Evolutionary conservation across 2,888 invertebrate species (phyloP).

Genomic region (Drosophila demipolita): DNA sequence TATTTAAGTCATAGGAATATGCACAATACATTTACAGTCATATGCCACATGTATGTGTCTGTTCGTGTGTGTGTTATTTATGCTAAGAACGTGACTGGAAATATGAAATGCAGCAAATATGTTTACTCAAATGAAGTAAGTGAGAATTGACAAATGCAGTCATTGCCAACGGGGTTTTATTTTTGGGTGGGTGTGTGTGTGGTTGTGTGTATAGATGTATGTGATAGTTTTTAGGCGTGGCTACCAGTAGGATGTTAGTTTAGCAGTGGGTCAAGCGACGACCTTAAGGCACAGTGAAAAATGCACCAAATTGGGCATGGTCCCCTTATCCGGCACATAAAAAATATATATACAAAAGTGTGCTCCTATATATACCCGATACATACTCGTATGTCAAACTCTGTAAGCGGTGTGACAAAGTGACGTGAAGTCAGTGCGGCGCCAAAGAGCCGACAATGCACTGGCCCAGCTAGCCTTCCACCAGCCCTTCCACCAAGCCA

Average conservation of each 20-base stretch:
- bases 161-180: constrained; percentile 12
- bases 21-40: constrained; percentile 20
- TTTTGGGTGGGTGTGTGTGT: constrained; percentile 3
- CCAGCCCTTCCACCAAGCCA: constrained; percentile 3
- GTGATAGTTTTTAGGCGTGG: neutral
- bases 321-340: constrained; percentile 55
- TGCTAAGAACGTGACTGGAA: constrained; percentile 82
- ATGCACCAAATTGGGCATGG: constrained; percentile 64
- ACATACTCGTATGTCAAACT: constrained; percentile 65
- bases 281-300: constrained; percentile 62
- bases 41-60: constrained; percentile 15
- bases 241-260: constrained; percentile 15
- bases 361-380: neutral
- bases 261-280: constrained; percentile 42
- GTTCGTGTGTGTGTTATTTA: constrained; percentile 67
- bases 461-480: constrained; percentile 3
- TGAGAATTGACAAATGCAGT: constrained; percentile 74
- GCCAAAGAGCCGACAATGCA: constrained; percentile 61
- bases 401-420: constrained; percentile 65
- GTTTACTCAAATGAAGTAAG: constrained; percentile 78
- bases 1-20: constrained; percentile 32
- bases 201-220: neutral
- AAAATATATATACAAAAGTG: constrained; percentile 5
- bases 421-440: constrained; percentile 60
- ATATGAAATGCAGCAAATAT: constrained; percentile 80